Percentiles rank a stretch among this genome's conserved stretches.
These are phyloP conservation scores for Tetragnatha versicolor DNA, from an alignment of 1,140 invertebrate species.

Conservation along the genomic window DNA sequence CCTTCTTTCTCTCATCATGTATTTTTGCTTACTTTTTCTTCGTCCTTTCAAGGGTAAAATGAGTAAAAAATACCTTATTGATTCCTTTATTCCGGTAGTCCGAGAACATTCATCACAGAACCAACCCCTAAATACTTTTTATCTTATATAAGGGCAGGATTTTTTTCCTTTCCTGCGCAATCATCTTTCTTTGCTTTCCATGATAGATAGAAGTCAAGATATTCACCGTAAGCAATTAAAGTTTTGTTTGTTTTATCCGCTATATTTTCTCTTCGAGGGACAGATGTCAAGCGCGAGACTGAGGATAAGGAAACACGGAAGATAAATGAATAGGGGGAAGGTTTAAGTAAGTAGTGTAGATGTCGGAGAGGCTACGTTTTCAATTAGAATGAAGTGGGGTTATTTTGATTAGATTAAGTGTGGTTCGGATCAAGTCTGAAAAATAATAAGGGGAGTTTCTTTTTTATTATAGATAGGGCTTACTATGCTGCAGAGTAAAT, in stretches of 20 bases:
- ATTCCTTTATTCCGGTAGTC: constrained; percentile 12
- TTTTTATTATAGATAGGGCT: too few relatives aligned
- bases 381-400: too few relatives aligned
- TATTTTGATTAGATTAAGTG: too few relatives aligned
- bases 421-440: too few relatives aligned
- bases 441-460: too few relatives aligned
- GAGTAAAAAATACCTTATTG: constrained; percentile 24
- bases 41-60: constrained; percentile 5
- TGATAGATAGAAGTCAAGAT: constrained; percentile 22
- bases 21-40: neutral
- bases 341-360: neutral
- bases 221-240: constrained; percentile 22
- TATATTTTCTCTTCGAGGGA: neutral
- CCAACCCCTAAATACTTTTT: constrained; percentile 24
- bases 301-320: neutral
- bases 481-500: too few relatives aligned
- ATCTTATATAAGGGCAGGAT: constrained; percentile 7
- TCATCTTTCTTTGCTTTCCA: constrained; percentile 11
- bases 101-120: constrained; percentile 19
- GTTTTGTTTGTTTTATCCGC: constrained; percentile 22
- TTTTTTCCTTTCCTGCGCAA: neutral
- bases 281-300: constrained; percentile 5
- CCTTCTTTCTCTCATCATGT: constrained; percentile 1
- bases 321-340: constrained; percentile 12
- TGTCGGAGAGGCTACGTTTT: too few relatives aligned